A percentile compares a stretch with the other conserved stretches of the same genome.
These are phyloP conservation scores for Osmerus eperlanus DNA, from an alignment of 2,113 vertebrate genomes.

Conservation along the genomic window DNA sequence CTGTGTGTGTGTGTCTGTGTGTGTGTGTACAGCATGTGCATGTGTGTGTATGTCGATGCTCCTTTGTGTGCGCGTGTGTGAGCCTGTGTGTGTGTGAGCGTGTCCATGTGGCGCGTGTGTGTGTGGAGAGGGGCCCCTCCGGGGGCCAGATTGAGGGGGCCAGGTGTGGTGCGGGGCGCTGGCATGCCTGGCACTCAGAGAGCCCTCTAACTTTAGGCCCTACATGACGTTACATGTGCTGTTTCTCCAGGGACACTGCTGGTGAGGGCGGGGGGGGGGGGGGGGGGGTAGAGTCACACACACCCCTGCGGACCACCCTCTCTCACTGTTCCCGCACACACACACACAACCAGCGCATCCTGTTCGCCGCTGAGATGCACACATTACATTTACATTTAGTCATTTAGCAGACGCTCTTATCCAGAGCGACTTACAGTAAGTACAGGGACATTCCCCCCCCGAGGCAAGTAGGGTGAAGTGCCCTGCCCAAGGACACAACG, in stretches of 20 bases:
- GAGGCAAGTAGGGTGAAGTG: no score
- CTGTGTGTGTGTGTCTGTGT: background rate
- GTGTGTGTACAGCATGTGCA: background rate
- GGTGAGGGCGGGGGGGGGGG: constrained; percentile 26
- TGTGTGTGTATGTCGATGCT: background rate
- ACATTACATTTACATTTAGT: no score
- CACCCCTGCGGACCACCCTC: no score
- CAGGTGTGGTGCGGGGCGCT: constrained; percentile 61
- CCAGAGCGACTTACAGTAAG: no score
- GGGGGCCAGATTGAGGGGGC: constrained; percentile 62
- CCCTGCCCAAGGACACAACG: no score
- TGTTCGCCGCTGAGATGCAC: background rate
- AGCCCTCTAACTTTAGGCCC: constrained; percentile 69
- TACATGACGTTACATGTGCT: constrained; percentile 72
- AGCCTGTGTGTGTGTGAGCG: background rate
- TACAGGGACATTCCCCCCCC: no score
- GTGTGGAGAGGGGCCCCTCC: constrained; percentile 22
- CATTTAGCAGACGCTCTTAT: no score
- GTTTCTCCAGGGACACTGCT: constrained; percentile 57
- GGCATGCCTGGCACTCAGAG: constrained; percentile 63
- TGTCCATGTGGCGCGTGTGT: constrained; percentile 9
- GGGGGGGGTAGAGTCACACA: constrained; percentile 6
- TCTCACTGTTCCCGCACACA: no score
- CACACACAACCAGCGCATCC: no score
- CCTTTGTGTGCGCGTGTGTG: background rate